Base-by-base conservation (phyloP, 2,113 vertebrate genomes). In the Macrotis lagotis region DNA sequence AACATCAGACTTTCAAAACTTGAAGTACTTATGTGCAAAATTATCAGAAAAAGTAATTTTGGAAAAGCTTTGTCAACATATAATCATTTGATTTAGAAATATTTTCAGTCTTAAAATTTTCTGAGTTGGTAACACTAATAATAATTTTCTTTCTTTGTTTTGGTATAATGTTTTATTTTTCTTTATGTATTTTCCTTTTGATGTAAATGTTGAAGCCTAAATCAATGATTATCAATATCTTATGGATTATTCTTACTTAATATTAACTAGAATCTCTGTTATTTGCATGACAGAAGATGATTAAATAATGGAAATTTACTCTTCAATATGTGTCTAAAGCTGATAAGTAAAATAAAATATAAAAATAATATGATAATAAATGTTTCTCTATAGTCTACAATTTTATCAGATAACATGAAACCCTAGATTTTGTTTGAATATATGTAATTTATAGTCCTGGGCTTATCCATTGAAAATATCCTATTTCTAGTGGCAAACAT, bases 321-420 rank as follows among this genome's bases (percentile, higher is more conserved):
- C 50, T 88, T 55, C 50, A 1, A 6, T 90, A 47, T 0, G 91
- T 94, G 93, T 48, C 59, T 94, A 52, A 95, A 94, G 7, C 83
- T n/a, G 44, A 37, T 50, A 94, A 12, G 1, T 90, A 0, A 94
- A 95, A 90, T 9, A 94, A 53, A 95, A 28, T 92, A 96, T 3
- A 95, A 2, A 3, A 53, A 91, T 55, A 7, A 91, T 94, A 50
- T 66, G 10, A 53, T 48, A 50, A 2, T 28, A 74, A 25, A 52
- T 37, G 92, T 5, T 47, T 11, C 3, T 91, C 49, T 83, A 55
- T 92, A 31, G 44, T 48, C 53, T 8, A 92, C 91, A 91, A n/a
- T 25, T 93, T 24, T 74, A 91, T 95, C 96, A 94, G 28, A 48
- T 92, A 94, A 95, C 44, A 19, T 89, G 83, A 93, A 91, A 88